Evolutionary conservation across 2,797 vertebrate genomes (phyloP), one percentile per base, ranked within the genome.

Genomic region (Melanogrammus aeglefinus): DNA sequence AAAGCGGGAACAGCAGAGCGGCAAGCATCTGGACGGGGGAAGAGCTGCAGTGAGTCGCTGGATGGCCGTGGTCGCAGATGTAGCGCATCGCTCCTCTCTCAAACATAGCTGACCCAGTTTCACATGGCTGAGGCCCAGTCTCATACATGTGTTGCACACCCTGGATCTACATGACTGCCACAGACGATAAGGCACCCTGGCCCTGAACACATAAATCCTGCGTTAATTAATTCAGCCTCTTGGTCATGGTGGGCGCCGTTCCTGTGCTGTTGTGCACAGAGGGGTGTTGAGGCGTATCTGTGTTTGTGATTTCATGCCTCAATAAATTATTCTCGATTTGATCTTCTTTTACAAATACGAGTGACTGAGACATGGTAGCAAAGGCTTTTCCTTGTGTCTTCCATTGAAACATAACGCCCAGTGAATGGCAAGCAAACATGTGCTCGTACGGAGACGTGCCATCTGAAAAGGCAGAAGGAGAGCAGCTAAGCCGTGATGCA

Each of bases 21-120:
- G 8, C 80, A 76, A n/a, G 63, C n/a, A 2, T 36, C 51, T 79
- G 78, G 69, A 3, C 73, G 82, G 82, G 75, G 79, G 77, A 79
- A 80, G 84, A 85, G 84, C 76, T 39, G 81, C 84, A 76, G 85
- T 51, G 33, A 80, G 79, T 71, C 14, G 36, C 82, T 89, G 80
- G 72, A 51, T 76, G 83, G 86, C 78, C 83, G 81, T 78, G 78
- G 85, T 83, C 78, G 79, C 81, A 87, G 81, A 89, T 88, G 85
- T 69, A 13, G 63, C 63, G 63, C 63, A 85, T 79, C 74, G 73
- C 83, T 85, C 77, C 78, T 82, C 83, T 75, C 80, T 89, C 85
- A 88, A 89, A 92, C 90, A 91, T 89, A 91, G 86, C 85, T 86
- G 91, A 91, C 91, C 92, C 84, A 91, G 77, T 90, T 93, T 85